A percentile compares a stretch with the other conserved stretches of the same genome.
phyloP scores from a whole-genome alignment of 1,140 invertebrate species.

The Heterodera carotae region DNA sequence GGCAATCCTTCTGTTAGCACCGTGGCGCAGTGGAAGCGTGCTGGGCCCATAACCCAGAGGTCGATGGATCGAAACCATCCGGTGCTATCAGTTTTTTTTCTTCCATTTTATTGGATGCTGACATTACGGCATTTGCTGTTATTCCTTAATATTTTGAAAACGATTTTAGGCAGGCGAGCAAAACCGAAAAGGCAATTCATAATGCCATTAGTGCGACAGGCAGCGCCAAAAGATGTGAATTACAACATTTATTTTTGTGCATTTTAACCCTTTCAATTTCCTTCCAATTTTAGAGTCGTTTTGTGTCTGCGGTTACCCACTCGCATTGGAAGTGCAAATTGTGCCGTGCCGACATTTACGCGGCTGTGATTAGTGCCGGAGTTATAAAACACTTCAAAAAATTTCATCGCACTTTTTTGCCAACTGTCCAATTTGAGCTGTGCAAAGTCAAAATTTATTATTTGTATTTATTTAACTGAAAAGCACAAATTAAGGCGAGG shows the following conservation, averaged over 20 bases:
- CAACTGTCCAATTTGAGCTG: slow-evolving; percentile 45
- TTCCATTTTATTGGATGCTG: neutral
- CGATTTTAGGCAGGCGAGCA: slow-evolving; percentile 48
- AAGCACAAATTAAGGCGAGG: slow-evolving; percentile 38
- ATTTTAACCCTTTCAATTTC: neutral
- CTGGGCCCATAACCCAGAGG: slow-evolving; percentile 97
- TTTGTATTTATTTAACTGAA: neutral
- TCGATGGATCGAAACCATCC: slow-evolving; percentile 93
- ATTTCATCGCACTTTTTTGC: slow-evolving; percentile 42
- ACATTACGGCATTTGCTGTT: no score
- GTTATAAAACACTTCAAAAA: slow-evolving; percentile 55
- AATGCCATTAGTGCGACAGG: slow-evolving; percentile 57
- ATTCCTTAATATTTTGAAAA: no score
- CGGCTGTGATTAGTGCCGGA: slow-evolving; percentile 61
- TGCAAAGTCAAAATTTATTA: slow-evolving; percentile 38
- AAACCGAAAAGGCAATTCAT: slow-evolving; percentile 61
- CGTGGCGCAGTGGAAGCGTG: slow-evolving; percentile 96
- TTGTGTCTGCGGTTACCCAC: slow-evolving; percentile 50
- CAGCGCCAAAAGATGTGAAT: slow-evolving; percentile 42
- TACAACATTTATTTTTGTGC: neutral
- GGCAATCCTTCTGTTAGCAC: slow-evolving; percentile 71
- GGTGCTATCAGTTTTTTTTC: slow-evolving; percentile 74
- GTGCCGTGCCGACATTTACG: slow-evolving; percentile 53
- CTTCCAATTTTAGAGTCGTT: slow-evolving; percentile 27
- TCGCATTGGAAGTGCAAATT: slow-evolving; percentile 59